phyloP scores from a whole-genome alignment of 2,888 invertebrate species.

The Celastrina argiolus region DNA sequence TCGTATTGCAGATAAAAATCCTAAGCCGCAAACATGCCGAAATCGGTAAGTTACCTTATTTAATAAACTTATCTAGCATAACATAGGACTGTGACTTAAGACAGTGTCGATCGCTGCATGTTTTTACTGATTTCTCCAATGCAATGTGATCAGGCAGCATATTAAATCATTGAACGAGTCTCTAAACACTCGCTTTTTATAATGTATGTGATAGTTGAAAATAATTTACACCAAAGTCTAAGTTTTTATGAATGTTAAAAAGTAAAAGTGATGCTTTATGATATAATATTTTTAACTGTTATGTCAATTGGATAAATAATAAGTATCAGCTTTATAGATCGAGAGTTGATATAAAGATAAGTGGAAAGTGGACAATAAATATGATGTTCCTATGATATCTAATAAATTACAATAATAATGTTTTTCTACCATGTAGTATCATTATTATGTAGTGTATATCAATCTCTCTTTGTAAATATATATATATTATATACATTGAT shows the following conservation, averaged over 20 bases:
- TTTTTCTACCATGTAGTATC: too few relatives aligned
- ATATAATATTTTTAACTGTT: conserved; percentile 5
- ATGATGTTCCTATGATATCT: not conserved
- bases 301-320: conserved; percentile 14
- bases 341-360: conserved; percentile 13
- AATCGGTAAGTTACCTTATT: conserved; percentile 76
- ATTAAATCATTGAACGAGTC: conserved; percentile 43
- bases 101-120: conserved; percentile 42
- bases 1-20: conserved; percentile 71
- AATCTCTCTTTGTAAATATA: too few relatives aligned
- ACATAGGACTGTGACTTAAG: conserved; percentile 29
- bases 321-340: conserved; percentile 15
- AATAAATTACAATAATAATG: too few relatives aligned
- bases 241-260: conserved; percentile 36
- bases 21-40: conserved; percentile 79
- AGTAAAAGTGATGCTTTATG: conserved; percentile 38
- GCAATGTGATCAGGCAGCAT: conserved; percentile 57
- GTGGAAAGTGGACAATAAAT: not conserved
- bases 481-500: too few relatives aligned
- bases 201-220: conserved; percentile 28
- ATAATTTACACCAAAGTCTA: conserved; percentile 9
- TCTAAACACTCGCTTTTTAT: conserved; percentile 31
- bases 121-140: conserved; percentile 64
- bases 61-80: conserved; percentile 10
- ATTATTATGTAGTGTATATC: too few relatives aligned